Evolutionary conservation across 2,113 vertebrate genomes (phyloP).

Genomic region (Erpornis zantholeuca): DNA sequence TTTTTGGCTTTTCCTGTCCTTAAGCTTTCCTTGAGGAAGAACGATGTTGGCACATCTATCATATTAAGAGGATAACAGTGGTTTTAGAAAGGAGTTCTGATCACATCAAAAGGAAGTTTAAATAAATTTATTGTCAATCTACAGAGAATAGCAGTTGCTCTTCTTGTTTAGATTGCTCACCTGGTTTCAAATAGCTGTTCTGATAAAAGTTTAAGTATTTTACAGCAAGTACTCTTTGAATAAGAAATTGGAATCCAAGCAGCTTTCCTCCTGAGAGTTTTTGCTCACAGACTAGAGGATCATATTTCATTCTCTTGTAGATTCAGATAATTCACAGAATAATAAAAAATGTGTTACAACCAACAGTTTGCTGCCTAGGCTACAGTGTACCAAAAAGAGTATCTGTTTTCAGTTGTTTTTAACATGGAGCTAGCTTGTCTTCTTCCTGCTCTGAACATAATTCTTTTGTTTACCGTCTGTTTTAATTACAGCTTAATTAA

Average conservation of each 20-base stretch:
- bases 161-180: background rate
- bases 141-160: background rate
- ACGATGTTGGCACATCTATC: fast-evolving
- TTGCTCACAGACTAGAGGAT: background rate
- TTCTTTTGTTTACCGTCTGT: background rate
- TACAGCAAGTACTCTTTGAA: background rate
- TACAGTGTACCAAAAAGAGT: background rate
- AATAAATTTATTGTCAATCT: background rate
- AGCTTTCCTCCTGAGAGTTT: background rate
- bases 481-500: background rate
- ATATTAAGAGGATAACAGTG: background rate
- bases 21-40: background rate
- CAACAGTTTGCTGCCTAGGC: background rate
- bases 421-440: background rate
- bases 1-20: background rate
- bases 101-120: background rate
- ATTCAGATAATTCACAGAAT: background rate
- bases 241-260: background rate
- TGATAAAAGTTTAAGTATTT: background rate
- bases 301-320: background rate
- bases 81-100: background rate
- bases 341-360: background rate
- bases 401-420: background rate
- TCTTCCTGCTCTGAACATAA: background rate
- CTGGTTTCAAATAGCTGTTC: background rate